phyloP scores from a whole-genome alignment of 1,140 invertebrate genomes.

The Thereuonema tuberculata region DNA sequence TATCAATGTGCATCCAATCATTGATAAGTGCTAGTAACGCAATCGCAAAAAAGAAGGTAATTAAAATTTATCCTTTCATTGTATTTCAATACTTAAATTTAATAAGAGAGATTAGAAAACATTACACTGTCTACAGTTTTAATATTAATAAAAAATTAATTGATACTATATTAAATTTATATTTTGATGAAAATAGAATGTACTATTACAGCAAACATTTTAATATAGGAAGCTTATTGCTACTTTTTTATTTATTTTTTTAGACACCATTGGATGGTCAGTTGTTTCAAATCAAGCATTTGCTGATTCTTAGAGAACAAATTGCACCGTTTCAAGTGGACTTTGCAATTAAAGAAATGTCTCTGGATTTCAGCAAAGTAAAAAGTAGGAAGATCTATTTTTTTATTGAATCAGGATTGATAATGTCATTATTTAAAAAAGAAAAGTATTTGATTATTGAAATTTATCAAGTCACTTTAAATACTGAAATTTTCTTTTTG shows the following conservation, averaged over 20 bases:
- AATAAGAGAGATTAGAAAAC: no score
- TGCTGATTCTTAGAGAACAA: constrained; percentile 91
- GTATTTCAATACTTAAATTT: no score
- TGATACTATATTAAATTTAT: no score
- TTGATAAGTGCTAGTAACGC: constrained; percentile 53
- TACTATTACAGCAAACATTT: no score
- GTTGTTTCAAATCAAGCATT: constrained; percentile 94
- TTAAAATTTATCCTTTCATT: not conserved
- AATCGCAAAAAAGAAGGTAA: constrained; percentile 33
- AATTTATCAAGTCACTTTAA: not conserved
- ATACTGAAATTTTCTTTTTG: constrained; percentile 11
- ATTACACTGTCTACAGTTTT: no score
- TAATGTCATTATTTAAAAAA: no score
- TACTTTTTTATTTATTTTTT: constrained; percentile 18
- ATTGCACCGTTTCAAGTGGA: constrained; percentile 97
- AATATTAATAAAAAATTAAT: not conserved
- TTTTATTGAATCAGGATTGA: no score
- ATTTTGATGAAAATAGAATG: no score
- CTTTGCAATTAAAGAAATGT: constrained; percentile 81
- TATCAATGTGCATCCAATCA: constrained; percentile 80
- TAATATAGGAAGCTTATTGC: no score
- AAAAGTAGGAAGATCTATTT: constrained; percentile 39
- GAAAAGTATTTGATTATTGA: no score
- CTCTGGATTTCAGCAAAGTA: constrained; percentile 77
- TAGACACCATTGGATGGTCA: constrained; percentile 69